Evolutionary conservation across 2,113 vertebrate genomes (phyloP), one percentile per base, ranked within the genome.

Genomic region (Podocnemis expansa): DNA sequence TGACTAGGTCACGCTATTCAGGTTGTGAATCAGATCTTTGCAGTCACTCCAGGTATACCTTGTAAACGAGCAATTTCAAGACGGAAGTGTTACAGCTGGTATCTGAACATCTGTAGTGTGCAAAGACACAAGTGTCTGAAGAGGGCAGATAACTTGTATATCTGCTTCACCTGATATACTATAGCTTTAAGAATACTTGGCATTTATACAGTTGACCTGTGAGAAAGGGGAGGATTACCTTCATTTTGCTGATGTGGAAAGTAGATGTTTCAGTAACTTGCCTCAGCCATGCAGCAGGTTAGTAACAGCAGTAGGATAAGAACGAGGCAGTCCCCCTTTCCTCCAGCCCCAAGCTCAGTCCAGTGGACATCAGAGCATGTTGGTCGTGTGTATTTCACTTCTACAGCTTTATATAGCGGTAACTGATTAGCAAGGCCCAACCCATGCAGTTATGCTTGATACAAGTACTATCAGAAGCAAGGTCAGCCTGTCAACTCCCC

Each of bases 11-110:
- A 45, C 43, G 84, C 82, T 95, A 94, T 89, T 93, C 89, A 94
- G 95, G 95, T 83, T 95, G 73, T 95, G 91, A 95, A 96, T 90
- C 90, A 96, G 80, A 90, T 75, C 94, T 2, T 76, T n/a, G 89
- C 83, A 97, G 82, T 95, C 82, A 93, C 51, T 43, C 94, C 89
- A 82, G 41, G 89, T 19, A 95, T 88, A 92, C 93, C 93, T 93
- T 95, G 92, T 89, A 91, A 91, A 92, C 51, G 82, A 82, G 84
- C 70, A 86, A 82, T 80, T 94, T 56, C 81, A 96, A 95, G 97
- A 95, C 87, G 76, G 5, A 89, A 54, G 88, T 88, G 84, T 88
- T 93, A 82, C 89, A 88, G 95, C 86, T 80, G 86, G 88, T 84
- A 90, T 84, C 86, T 63, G 92, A 80, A 91, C 38, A 10, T 45